Evolutionary conservation across 2,888 invertebrate genomes (phyloP).

Genomic region (Watsonalla cultraria): DNA sequence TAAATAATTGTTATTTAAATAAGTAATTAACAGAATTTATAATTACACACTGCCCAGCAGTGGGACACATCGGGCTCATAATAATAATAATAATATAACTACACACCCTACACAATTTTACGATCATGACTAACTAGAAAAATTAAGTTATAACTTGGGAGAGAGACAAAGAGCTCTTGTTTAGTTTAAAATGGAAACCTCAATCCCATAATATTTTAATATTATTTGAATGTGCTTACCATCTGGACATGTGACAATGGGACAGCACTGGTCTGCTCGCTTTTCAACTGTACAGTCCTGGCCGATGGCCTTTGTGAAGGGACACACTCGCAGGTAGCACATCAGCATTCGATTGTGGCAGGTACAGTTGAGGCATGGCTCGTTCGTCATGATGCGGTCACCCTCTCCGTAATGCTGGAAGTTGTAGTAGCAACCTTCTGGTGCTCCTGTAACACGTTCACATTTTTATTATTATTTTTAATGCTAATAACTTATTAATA

Average conservation of each 20-base stretch:
- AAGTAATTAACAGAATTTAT: too few species aligned
- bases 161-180: too few species aligned
- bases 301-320: slow-evolving; percentile 95
- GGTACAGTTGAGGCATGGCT: slow-evolving; percentile 96
- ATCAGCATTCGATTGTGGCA: slow-evolving; percentile 97
- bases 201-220: too few species aligned
- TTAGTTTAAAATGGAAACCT: too few species aligned
- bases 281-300: slow-evolving; percentile 95
- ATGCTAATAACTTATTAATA: too few species aligned
- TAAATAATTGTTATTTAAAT: too few species aligned
- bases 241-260: slow-evolving; percentile 95
- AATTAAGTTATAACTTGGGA: too few species aligned
- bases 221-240: slow-evolving; percentile 72
- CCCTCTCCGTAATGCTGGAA: slow-evolving; percentile 96
- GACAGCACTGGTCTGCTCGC: slow-evolving; percentile 94
- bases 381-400: slow-evolving; percentile 95
- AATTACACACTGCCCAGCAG: too few species aligned
- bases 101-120: too few species aligned
- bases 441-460: slow-evolving; percentile 58
- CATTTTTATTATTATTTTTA: not conserved
- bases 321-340: slow-evolving; percentile 96
- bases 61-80: too few species aligned
- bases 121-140: too few species aligned
- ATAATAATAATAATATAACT: too few species aligned
- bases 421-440: slow-evolving; percentile 94